Percentiles rank a stretch among this genome's conserved stretches.
Evolutionary conservation across 64 coral and sea anemone species (phyloP).

Genomic region (Catalaphyllia jardinei): DNA sequence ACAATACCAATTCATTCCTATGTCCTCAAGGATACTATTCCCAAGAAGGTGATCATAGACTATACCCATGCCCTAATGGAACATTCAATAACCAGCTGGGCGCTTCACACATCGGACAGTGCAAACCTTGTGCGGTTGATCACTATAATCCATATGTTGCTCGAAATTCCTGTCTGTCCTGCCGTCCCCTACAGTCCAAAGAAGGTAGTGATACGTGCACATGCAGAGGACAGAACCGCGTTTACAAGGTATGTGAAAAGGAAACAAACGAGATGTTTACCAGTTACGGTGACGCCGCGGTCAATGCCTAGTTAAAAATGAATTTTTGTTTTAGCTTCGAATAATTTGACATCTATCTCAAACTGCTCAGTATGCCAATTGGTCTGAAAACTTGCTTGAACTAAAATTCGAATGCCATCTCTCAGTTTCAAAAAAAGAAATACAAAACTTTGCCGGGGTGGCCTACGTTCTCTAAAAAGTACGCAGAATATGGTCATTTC

Average conservation of each 20-base stretch:
- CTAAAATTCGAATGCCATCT: no score
- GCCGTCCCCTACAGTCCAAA: conserved; percentile 62
- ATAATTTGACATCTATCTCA: no score
- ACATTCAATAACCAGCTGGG: conserved; percentile 75
- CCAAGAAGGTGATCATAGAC: conserved; percentile 54
- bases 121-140: conserved; percentile 64
- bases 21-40: conserved; percentile 93
- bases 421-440: no score
- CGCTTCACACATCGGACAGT: conserved; percentile 54
- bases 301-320: no score
- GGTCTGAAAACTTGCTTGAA: no score
- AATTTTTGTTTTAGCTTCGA: no score
- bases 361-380: no score
- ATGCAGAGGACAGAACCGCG: conserved; percentile 83
- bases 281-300: no score
- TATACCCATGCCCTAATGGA: conserved; percentile 71
- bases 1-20: conserved; percentile 75
- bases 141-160: conserved; percentile 83
- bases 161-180: conserved; percentile 75
- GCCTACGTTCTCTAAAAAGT: no score
- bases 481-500: no score
- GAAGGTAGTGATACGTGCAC: conserved; percentile 73
- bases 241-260: conserved; percentile 78
- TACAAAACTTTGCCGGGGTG: no score
- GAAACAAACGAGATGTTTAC: neutral